Conservation (phyloP, 2,113 vertebrate genomes). For the Pelvicachromis taeniatus region DNA sequence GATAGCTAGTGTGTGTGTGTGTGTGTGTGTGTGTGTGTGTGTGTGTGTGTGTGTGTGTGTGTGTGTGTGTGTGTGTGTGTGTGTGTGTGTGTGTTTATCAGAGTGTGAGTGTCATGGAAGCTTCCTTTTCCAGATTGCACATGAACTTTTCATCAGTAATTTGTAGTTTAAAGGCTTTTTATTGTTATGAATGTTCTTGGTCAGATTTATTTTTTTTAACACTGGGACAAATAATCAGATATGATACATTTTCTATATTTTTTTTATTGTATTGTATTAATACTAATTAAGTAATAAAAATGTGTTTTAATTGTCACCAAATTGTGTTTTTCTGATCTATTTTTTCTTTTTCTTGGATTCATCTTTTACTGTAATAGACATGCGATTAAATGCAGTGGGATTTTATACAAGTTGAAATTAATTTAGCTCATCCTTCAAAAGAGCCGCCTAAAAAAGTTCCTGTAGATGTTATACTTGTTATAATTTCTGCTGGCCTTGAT, state of each 20-base stretch:
- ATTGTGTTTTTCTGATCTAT: background rate
- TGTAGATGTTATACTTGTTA: no score
- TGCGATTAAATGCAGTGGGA: background rate
- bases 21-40: background rate
- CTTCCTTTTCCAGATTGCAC: background rate
- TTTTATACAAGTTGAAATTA: background rate
- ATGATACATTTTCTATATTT: background rate
- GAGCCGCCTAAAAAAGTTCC: background rate
- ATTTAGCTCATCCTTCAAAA: background rate
- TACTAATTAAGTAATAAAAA: background rate
- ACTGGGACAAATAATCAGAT: background rate
- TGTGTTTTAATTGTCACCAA: background rate
- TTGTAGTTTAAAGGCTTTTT: background rate
- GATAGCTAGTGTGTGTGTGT: background rate
- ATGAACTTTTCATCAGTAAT: background rate
- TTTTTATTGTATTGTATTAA: background rate
- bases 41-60: fast-evolving
- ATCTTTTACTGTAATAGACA: background rate
- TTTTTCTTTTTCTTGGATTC: background rate
- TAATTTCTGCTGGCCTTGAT: background rate
- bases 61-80: no score
- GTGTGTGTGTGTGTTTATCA: background rate
- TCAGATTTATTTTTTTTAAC: background rate
- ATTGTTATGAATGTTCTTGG: background rate
- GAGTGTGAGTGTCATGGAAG: background rate